A percentile compares a stretch with the other conserved stretches of the same genome.
These are phyloP conservation scores for Papilio protenor DNA, from an alignment of 2,888 invertebrate species.

Conservation along the genomic window DNA sequence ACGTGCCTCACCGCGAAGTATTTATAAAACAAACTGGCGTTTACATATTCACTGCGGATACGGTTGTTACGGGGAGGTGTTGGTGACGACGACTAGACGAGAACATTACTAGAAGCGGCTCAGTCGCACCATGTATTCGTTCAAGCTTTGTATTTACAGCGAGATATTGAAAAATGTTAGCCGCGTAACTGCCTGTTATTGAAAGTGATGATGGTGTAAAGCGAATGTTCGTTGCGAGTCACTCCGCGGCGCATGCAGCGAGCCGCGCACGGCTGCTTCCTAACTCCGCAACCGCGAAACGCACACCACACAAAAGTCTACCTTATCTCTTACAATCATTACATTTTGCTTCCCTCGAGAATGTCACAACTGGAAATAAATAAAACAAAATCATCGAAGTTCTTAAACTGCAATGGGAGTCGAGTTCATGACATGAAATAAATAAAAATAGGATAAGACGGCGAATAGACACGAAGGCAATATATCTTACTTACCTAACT, in stretches of 20 bases:
- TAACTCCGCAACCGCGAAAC: conserved; percentile 45
- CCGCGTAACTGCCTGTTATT: not conserved
- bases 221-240: conserved; percentile 21
- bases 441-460: no score
- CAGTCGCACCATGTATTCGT: not conserved
- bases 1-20: not conserved
- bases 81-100: not conserved
- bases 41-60: not conserved
- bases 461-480: not conserved
- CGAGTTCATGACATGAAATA: not conserved
- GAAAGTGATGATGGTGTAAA: not conserved
- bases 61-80: not conserved
- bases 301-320: conserved; percentile 58
- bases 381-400: conserved; percentile 33
- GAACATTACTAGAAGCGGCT: not conserved
- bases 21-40: not conserved
- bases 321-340: conserved; percentile 69
- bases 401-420: not conserved
- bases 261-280: conserved; percentile 17
- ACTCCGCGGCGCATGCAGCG: conserved; percentile 53
- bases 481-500: not conserved
- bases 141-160: conserved; percentile 28
- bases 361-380: conserved; percentile 77
- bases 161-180: not conserved
- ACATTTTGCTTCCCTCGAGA: conserved; percentile 74